Percentiles rank a stretch among this genome's conserved stretches.
Evolutionary conservation across 2,113 vertebrate genomes (phyloP).

Genomic region (Phaethon lepturus): DNA sequence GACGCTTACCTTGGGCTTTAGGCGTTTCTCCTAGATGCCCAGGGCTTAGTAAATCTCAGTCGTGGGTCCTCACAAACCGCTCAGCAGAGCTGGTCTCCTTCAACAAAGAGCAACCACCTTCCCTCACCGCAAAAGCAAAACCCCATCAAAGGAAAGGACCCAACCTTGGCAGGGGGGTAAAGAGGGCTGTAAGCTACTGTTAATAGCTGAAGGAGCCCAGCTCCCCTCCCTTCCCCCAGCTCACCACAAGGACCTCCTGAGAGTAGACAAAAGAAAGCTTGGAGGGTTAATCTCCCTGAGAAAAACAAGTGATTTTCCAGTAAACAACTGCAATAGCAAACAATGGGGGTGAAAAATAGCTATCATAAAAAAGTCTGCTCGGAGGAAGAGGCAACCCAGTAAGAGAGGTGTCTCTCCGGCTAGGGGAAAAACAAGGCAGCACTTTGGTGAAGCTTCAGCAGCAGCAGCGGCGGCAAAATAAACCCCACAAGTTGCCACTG

Average conservation of each 20-base stretch:
- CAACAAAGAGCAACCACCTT: slow-evolving; percentile 15
- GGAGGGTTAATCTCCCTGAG: slow-evolving; percentile 65
- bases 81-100: not conserved
- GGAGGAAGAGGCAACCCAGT: slow-evolving; percentile 46
- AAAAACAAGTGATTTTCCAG: slow-evolving; percentile 68
- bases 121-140: not conserved
- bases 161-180: slow-evolving; percentile 18
- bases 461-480: slow-evolving; percentile 24
- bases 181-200: slow-evolving; percentile 49
- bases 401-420: slow-evolving; percentile 43
- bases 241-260: slow-evolving; percentile 65
- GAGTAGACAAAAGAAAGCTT: slow-evolving; percentile 70
- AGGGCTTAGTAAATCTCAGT: not conserved
- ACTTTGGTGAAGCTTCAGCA: slow-evolving; percentile 30
- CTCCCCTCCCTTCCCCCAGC: slow-evolving; percentile 62
- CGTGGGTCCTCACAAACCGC: not conserved
- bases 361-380: slow-evolving; percentile 56
- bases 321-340: slow-evolving; percentile 71
- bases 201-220: slow-evolving; percentile 46
- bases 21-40: not conserved
- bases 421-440: slow-evolving; percentile 16
- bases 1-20: not conserved
- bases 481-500: slow-evolving; percentile 71
- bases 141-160: slow-evolving; percentile 29
- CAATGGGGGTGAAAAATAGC: slow-evolving; percentile 64